phyloP scores from a whole-genome alignment of 2,888 invertebrate genomes.

The Athripsodes cinereus region DNA sequence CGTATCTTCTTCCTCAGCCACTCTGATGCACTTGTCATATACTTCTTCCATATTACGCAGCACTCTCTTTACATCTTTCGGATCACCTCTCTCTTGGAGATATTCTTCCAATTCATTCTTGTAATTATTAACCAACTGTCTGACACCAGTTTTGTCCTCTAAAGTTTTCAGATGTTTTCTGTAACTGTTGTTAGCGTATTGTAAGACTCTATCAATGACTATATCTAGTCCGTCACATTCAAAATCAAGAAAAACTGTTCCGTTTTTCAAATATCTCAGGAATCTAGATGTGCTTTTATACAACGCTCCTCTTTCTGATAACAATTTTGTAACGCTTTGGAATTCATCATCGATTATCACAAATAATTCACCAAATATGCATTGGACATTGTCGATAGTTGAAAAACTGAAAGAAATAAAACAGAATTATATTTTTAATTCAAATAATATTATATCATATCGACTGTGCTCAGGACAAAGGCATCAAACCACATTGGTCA shows the following conservation, averaged over 20 bases:
- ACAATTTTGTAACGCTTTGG: not conserved
- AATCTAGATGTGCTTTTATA: not conserved
- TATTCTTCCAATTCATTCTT: not conserved
- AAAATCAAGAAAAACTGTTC: not conserved
- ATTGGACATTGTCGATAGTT: not conserved
- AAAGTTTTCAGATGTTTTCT: not conserved
- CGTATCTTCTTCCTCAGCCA: not conserved
- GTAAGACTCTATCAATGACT: not conserved
- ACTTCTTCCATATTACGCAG: not conserved
- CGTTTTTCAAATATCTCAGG: not conserved
- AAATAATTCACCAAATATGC: conserved; percentile 7
- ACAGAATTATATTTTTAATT: too few relatives aligned
- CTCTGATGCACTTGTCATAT: not conserved
- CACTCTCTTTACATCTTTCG: not conserved
- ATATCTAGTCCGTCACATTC: not conserved
- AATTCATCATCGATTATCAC: not conserved
- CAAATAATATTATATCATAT: too few relatives aligned
- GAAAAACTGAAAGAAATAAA: conserved; percentile 10
- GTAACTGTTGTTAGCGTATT: not conserved
- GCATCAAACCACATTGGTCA: too few relatives aligned
- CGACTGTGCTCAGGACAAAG: too few relatives aligned
- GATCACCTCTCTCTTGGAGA: not conserved
- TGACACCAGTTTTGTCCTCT: not conserved
- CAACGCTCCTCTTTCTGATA: not conserved
- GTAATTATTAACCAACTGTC: not conserved